Evolutionary conservation across 2,888 invertebrate species (phyloP).

Genomic region (Hirudinaria manillensis): DNA sequence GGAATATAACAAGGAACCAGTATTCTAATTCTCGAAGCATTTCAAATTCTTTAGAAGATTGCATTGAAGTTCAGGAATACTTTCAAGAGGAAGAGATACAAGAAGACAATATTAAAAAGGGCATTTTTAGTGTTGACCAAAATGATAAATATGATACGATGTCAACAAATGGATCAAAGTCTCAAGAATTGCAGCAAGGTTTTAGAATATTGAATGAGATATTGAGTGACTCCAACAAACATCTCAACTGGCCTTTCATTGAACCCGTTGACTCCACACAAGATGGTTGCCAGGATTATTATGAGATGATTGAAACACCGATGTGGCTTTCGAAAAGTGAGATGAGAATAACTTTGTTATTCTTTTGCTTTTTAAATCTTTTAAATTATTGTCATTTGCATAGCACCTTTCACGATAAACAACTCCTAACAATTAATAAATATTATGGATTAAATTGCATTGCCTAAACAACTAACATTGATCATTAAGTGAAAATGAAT

Average conservation of each 20-base stretch:
- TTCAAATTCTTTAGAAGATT: constrained; percentile 12
- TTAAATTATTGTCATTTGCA: not conserved
- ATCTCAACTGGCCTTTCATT: constrained; percentile 55
- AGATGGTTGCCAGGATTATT: constrained; percentile 53
- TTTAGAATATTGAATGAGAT: constrained; percentile 54
- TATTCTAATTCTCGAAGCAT: not conserved
- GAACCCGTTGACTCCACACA: constrained; percentile 52
- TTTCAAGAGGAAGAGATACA: constrained; percentile 31
- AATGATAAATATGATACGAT: not conserved
- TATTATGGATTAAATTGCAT: too few relatives aligned
- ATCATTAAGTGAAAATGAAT: too few relatives aligned
- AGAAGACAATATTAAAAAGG: not conserved
- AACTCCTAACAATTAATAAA: too few relatives aligned
- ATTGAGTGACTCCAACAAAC: constrained; percentile 52
- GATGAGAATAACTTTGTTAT: constrained; percentile 37
- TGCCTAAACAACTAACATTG: too few relatives aligned
- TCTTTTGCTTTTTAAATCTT: not conserved
- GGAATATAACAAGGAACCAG: too few relatives aligned
- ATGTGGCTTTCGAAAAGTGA: constrained; percentile 57
- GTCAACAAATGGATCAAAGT: not conserved
- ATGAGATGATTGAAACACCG: constrained; percentile 54
- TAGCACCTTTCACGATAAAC: too few relatives aligned
- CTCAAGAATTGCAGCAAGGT: constrained; percentile 47
- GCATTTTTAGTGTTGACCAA: not conserved
- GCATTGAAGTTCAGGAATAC: constrained; percentile 30